phyloP scores from a whole-genome alignment of 2,797 vertebrate species.

The Chelon labrosus region DNA sequence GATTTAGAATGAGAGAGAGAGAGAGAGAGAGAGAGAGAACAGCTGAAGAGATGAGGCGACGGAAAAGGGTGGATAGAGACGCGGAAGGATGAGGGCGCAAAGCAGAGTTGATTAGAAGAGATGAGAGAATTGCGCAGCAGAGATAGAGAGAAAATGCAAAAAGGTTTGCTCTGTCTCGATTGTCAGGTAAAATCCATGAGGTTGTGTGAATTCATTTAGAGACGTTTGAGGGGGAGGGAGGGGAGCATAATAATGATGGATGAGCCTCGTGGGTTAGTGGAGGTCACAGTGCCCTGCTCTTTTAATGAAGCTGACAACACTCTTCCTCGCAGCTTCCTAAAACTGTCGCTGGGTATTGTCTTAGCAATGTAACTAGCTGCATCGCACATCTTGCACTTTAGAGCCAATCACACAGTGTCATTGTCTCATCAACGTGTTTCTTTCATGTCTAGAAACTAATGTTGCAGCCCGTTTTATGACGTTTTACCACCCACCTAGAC shows the following conservation, averaged over 20 bases:
- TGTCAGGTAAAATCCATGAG: constrained; percentile 5
- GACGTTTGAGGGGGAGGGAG: constrained; percentile 13
- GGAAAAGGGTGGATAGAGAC: constrained; percentile 31
- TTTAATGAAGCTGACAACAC: constrained; percentile 45
- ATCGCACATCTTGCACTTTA: constrained; percentile 6
- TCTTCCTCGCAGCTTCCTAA: constrained; percentile 20
- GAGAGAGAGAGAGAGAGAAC: constrained; percentile 45
- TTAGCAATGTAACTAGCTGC: neutral
- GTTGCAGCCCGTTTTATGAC: no score
- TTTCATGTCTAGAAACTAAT: no score
- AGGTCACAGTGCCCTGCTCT: constrained; percentile 37
- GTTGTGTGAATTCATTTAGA: constrained; percentile 2
- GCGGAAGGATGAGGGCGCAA: constrained; percentile 33
- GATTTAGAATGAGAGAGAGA: constrained; percentile 56
- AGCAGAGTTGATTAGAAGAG: constrained; percentile 46
- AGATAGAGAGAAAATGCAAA: constrained; percentile 12
- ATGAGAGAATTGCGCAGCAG: constrained; percentile 13
- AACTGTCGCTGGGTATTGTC: constrained; percentile 10
- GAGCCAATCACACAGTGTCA: no score
- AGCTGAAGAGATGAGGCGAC: constrained; percentile 51
- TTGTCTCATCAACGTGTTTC: no score
- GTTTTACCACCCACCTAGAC: no score
- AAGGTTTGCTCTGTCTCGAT: constrained; percentile 6
- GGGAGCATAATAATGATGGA: constrained; percentile 18
- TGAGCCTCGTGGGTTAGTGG: constrained; percentile 7